phyloP scores from a whole-genome alignment of 1,140 invertebrate genomes.

The Hyles euphorbiae region DNA sequence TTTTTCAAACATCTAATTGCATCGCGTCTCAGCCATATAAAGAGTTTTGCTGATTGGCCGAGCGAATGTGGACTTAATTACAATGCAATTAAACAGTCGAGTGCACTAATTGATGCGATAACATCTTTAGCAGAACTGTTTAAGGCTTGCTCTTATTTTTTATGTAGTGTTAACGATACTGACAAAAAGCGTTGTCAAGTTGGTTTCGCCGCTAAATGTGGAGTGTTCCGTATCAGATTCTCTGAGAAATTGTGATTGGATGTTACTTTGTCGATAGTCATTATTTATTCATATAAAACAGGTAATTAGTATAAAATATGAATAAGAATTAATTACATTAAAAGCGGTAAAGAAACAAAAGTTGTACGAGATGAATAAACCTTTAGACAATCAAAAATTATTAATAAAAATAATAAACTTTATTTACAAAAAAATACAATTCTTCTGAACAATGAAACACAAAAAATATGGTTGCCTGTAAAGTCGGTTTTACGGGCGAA shows the following conservation, averaged over 20 bases:
- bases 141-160: slow-evolving; percentile 26
- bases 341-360: no score
- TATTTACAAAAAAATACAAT: no score
- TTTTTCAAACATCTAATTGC: slow-evolving; percentile 48
- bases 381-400: no score
- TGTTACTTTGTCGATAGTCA: no score
- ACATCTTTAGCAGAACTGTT: slow-evolving; percentile 26
- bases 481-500: no score
- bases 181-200: slow-evolving; percentile 27
- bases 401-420: no score
- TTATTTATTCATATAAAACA: no score
- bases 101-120: slow-evolving; percentile 40
- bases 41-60: slow-evolving; percentile 38
- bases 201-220: slow-evolving; percentile 11
- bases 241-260: background rate
- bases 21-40: slow-evolving; percentile 39
- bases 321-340: no score
- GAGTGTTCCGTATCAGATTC: background rate
- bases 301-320: no score
- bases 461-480: no score
- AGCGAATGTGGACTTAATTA: slow-evolving; percentile 47
- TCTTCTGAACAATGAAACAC: no score
- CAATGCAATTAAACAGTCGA: slow-evolving; percentile 49
- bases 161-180: slow-evolving; percentile 24
- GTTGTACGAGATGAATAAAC: no score